Conservation (phyloP, 2,113 vertebrate species). For the Oncorhynchus clarkii region DNA sequence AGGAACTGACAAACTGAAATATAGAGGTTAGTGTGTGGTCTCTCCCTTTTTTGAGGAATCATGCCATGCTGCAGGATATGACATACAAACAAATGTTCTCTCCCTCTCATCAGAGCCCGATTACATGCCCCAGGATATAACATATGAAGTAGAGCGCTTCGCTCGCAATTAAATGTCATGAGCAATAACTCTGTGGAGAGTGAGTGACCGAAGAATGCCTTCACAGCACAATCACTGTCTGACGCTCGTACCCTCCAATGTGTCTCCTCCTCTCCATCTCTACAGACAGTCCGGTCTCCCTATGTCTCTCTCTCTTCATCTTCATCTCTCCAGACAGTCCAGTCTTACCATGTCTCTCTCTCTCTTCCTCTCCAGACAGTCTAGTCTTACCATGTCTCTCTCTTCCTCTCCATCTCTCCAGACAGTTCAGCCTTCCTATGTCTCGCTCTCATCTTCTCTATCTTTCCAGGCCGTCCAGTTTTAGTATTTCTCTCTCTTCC, state of each 20-base stretch:
- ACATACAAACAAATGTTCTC: conserved; percentile 15
- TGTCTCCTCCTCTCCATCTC: background rate
- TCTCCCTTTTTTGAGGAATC: background rate
- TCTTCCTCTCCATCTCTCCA: background rate
- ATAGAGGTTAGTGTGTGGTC: no score
- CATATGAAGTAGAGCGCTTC: conserved; percentile 10
- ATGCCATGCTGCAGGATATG: conserved; percentile 13
- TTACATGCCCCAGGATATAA: conserved; percentile 6
- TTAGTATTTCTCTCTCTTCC: no score
- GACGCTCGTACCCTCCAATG: background rate
- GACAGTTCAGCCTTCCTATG: background rate
- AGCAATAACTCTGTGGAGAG: conserved; percentile 17
- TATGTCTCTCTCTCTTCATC: background rate
- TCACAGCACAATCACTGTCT: background rate
- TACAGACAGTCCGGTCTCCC: background rate
- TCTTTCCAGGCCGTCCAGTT: background rate
- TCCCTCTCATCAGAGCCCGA: background rate
- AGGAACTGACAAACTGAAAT: no score
- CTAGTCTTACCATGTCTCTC: no score
- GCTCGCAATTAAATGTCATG: conserved; percentile 27
- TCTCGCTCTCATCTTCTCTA: background rate
- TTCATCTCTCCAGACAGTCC: background rate
- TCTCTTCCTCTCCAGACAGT: background rate
- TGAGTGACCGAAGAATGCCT: conserved; percentile 7
- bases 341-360: no score